Base-by-base conservation (phyloP, 2,888 invertebrate genomes). In the Seira ritae region DNA sequence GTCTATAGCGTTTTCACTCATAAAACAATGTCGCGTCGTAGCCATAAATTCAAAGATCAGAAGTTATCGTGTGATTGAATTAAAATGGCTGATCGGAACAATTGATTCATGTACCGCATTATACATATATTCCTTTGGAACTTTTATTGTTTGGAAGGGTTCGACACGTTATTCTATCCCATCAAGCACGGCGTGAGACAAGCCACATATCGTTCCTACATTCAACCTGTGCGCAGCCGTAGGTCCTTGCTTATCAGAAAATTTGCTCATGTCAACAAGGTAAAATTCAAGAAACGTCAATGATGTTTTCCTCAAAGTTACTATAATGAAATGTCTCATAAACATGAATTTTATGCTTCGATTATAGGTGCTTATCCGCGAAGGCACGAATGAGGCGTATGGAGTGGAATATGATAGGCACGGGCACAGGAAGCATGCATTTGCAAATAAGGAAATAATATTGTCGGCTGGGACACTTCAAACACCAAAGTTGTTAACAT, bases 391-490 rank as follows among this genome's bases (percentile, higher is more conserved):
- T 46, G 80, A 76, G 20, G 82, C 84, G 15, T 62, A 80, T 66
- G 86, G 86, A 55, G 86, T 86, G 1, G 72, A 84, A 19, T 86
- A 86, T 23, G 84, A 84, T 46, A 70, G 86, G 1, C 86, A 86
- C 66, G 84, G 84, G 0, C 72, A 80, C 10, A 2, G 69, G 15
- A 71, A 74, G 12, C 37, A 65, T 55, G 86, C 86, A n/a, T 82
- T 82, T 50, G 84, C 86, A 1, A 86, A 84, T n/a, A 86, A 86
- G 65, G 86, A 86, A 73, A 79, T 84, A 0, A 82, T 86, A 42
- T 19, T 86, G 8, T 84, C 84, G 0, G 86, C 86, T 0, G 86
- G 86, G 62, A 62, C 79, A 12, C 17, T 85, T 10, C 73, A 80
- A 22, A 78, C 84, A 10, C 84, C 85, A 12, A 85, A 84, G 50